Conservation (phyloP, 2,113 vertebrate species). For the Cacatua alba region DNA sequence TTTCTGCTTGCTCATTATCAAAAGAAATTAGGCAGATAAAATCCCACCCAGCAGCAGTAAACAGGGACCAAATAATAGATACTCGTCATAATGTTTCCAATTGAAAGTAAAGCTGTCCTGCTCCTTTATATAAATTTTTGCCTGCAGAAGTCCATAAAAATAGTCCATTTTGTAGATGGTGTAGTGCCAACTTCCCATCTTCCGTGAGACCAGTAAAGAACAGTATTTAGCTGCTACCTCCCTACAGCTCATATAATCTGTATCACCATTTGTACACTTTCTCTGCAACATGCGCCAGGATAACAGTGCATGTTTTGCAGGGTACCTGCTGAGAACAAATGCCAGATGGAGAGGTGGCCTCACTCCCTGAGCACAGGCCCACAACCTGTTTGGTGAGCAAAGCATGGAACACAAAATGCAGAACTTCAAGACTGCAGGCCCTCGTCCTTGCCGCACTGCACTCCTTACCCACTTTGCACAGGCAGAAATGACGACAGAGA, state of each 20-base stretch:
- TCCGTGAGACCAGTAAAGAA: not conserved
- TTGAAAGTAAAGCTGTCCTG: not conserved
- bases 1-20: not conserved
- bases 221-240: not conserved
- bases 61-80: not conserved
- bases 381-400: not conserved
- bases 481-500: not conserved
- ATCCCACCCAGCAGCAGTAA: not conserved
- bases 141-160: not conserved
- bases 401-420: not conserved
- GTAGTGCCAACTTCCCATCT: not conserved
- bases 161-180: not conserved
- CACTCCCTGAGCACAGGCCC: not conserved
- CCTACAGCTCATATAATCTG: not conserved
- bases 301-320: accelerated
- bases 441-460: not conserved
- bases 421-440: not conserved
- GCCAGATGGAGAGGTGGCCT: not conserved
- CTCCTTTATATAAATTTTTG: not conserved
- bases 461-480: not conserved
- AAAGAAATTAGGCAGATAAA: not conserved
- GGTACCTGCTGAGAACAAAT: not conserved
- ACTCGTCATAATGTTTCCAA: not conserved
- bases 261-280: not conserved
- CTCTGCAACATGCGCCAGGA: not conserved